phyloP scores from a whole-genome alignment of 2,888 invertebrate genomes.

The Cyaniris semiargus region DNA sequence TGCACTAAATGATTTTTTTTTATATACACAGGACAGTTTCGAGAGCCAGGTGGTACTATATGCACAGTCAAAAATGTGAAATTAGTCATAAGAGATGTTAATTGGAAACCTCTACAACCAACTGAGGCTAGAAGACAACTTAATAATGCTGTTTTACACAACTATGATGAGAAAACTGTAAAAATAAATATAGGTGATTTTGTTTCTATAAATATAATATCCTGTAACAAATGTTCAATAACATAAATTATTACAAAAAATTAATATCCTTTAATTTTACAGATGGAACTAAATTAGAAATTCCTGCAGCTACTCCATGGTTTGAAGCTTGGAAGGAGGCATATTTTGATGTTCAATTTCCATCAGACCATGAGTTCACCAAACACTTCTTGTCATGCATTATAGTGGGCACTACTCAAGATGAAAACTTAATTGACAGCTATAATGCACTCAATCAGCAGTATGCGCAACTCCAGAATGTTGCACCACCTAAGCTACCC shows the following conservation, averaged over 20 bases:
- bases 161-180: slow-evolving; percentile 77
- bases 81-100: slow-evolving; percentile 90
- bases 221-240: not conserved
- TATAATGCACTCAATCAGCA: slow-evolving; percentile 90
- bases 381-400: slow-evolving; percentile 93
- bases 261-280: slow-evolving; percentile 42
- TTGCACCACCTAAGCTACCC: slow-evolving; percentile 87
- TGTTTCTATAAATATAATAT: not conserved
- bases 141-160: slow-evolving; percentile 88
- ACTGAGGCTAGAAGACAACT: slow-evolving; percentile 90
- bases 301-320: slow-evolving; percentile 93
- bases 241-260: not conserved
- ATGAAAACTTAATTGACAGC: slow-evolving; percentile 89
- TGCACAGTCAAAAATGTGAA: slow-evolving; percentile 88
- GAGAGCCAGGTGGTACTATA: slow-evolving; percentile 88
- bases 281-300: slow-evolving; percentile 82
- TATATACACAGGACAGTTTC: slow-evolving; percentile 85
- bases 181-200: slow-evolving; percentile 77
- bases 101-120: slow-evolving; percentile 89
- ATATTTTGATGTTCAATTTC: slow-evolving; percentile 92
- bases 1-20: too few species aligned
- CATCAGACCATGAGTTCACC: slow-evolving; percentile 97
- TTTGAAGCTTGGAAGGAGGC: slow-evolving; percentile 97
- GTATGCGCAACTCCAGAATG: slow-evolving; percentile 88
- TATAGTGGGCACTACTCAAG: slow-evolving; percentile 86